Evolutionary conservation across 2,113 vertebrate genomes (phyloP).

Genomic region (Illadopsis cleaveri): DNA sequence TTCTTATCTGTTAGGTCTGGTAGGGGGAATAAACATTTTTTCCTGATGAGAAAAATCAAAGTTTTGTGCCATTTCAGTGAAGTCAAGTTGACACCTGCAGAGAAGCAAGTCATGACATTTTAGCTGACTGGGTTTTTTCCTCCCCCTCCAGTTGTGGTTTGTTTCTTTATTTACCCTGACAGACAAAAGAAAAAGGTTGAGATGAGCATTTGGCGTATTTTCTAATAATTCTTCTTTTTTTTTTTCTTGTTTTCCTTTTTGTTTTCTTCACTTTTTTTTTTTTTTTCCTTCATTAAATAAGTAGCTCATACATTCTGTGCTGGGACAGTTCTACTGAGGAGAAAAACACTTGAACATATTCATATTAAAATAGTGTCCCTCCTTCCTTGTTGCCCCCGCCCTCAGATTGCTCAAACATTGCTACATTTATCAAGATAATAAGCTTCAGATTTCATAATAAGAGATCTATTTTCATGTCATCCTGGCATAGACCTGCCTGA

Average conservation of each 20-base stretch:
- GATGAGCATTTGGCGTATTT: constrained; percentile 25
- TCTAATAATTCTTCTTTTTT: not conserved
- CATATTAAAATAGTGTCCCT: not conserved
- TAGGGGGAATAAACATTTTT: constrained; percentile 56
- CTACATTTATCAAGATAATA: constrained; percentile 32
- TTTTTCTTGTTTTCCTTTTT: not conserved
- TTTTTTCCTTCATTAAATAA: not conserved
- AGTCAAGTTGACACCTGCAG: constrained; percentile 61
- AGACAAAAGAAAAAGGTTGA: constrained; percentile 57
- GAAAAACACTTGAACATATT: not conserved
- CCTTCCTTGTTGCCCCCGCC: not conserved
- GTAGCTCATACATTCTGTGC: not conserved
- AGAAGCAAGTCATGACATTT: constrained; percentile 68
- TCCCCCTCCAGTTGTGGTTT: not conserved
- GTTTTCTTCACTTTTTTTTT: not conserved
- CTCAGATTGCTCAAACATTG: not conserved
- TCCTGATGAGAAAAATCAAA: constrained; percentile 72
- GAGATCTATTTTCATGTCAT: constrained; percentile 32
- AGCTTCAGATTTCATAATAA: not conserved
- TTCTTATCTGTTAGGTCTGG: constrained; percentile 55
- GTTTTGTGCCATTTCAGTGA: constrained; percentile 57
- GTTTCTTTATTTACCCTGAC: constrained; percentile 62
- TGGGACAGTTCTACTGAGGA: not conserved
- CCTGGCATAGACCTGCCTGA: not conserved
- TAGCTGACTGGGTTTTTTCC: not conserved